Evolutionary conservation across 2,888 invertebrate species (phyloP).

Genomic region (Diarsia mendica): DNA sequence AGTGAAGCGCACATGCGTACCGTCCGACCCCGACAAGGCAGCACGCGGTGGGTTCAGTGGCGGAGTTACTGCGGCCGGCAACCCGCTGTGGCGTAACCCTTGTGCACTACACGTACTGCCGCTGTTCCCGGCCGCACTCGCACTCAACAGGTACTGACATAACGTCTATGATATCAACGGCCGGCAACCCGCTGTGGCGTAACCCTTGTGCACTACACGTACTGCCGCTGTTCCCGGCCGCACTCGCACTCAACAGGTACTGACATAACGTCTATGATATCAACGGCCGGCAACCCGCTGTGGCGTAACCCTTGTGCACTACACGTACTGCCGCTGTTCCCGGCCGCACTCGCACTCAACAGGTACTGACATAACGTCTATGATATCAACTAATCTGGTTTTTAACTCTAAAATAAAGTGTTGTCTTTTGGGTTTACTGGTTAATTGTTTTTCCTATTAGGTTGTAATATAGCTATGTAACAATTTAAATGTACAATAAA

Average conservation of each 20-base stretch:
- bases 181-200: conserved; percentile 95
- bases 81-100: conserved; percentile 96
- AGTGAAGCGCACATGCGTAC: conserved; percentile 97
- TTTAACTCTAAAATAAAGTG: too few relatives aligned
- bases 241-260: conserved; percentile 92
- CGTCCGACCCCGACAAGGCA: conserved; percentile 95
- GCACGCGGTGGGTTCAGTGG: conserved; percentile 96
- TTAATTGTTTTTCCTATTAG: too few relatives aligned
- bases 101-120: conserved; percentile 95
- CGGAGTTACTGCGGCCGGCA: conserved; percentile 93
- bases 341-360: conserved; percentile 94
- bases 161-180: too few relatives aligned
- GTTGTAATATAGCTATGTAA: background rate
- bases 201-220: conserved; percentile 97
- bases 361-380: conserved; percentile 73
- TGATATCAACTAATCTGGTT: too few relatives aligned
- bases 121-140: conserved; percentile 94
- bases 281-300: too few relatives aligned
- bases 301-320: conserved; percentile 95
- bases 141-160: conserved; percentile 86
- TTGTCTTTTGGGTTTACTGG: too few relatives aligned
- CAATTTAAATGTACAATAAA: background rate
- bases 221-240: conserved; percentile 94
- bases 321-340: conserved; percentile 95
- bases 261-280: too few relatives aligned